Base-by-base conservation (phyloP, 2,797 vertebrate species). In the Syngnathus rostellatus region DNA sequence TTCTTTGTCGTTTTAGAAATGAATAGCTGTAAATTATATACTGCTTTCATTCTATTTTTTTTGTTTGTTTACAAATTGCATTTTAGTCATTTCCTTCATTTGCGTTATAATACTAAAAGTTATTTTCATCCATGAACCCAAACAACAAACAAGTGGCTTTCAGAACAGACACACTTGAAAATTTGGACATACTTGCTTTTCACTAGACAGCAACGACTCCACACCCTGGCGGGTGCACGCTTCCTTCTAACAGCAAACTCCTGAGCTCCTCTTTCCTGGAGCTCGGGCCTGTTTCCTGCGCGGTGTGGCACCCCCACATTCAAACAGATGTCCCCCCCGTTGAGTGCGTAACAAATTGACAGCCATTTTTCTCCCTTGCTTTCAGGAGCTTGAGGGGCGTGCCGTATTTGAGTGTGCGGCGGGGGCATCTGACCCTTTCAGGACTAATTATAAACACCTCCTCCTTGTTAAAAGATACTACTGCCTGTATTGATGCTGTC, bases 311-410 rank as follows among this genome's bases (percentile, higher is more conserved):
- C 31, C 37, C 40, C 37, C 37, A 60, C 38, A 60, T 39, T 60
- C 14, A 37, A 67, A 17, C 74, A 75, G 37, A 77, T 67, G 71
- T 70, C 46, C 66, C 73, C 68, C 43, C 31, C 31, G 69, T 62
- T 71, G 73, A 79, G 72, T 62, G 63, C 67, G 58, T 66, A 59
- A 75, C 75, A 72, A 39, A 69, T 82, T 77, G 78, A 79, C 73
- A 77, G 67, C 68, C 63, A 40, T 43, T 59, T 25, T 75, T 81
- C 45, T 76, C 79, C 72, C 70, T 81, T 80, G 71, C 72, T 74
- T 61, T 68, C 16, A 51, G 17, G 8, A 48, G 21, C 73, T 54
- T 3, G 10, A 21, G 6, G 11, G 50, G 48, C 38, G 46, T 63
- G 63, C 65, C 64, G 53, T 66, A 51, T 57, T 19, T 43, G 48